Percentiles rank a stretch among this genome's conserved stretches.
These are phyloP conservation scores for Spermophilus dauricus DNA, from an alignment of 2,113 vertebrate genomes.

Conservation along the genomic window DNA sequence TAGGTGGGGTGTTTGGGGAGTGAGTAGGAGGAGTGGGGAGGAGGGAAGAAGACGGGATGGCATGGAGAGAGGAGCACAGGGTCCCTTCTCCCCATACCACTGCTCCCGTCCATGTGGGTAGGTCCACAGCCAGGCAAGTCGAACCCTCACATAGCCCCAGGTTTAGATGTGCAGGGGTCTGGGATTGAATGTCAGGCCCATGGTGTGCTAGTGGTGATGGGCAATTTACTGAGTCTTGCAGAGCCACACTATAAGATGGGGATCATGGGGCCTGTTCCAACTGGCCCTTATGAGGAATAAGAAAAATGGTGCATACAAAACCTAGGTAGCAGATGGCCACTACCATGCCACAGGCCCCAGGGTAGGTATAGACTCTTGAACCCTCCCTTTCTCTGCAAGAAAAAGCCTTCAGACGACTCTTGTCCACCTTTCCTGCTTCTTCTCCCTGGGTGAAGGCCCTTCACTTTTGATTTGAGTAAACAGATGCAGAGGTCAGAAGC, in stretches of 20 bases:
- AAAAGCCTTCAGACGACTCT: background rate
- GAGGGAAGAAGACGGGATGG: background rate
- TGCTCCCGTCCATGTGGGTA: rapidly evolving
- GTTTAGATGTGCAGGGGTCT: background rate
- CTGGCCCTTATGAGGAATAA: background rate
- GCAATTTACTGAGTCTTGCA: background rate
- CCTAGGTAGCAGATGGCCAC: background rate
- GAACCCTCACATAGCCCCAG: background rate
- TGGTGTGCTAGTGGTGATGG: background rate
- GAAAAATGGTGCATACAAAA: background rate
- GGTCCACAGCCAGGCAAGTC: background rate
- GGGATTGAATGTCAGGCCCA: background rate
- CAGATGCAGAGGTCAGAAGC: background rate
- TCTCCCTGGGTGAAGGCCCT: background rate
- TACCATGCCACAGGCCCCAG: rapidly evolving
- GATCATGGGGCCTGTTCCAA: background rate
- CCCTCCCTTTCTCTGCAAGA: background rate
- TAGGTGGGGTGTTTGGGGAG: background rate
- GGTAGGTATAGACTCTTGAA: background rate
- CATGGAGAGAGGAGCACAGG: background rate
- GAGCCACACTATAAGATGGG: background rate
- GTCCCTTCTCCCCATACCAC: background rate
- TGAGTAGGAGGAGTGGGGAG: no score
- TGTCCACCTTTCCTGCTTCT: background rate
- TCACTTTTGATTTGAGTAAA: background rate